Conservation (phyloP, 2,113 vertebrate species). For the Elephas maximus region DNA sequence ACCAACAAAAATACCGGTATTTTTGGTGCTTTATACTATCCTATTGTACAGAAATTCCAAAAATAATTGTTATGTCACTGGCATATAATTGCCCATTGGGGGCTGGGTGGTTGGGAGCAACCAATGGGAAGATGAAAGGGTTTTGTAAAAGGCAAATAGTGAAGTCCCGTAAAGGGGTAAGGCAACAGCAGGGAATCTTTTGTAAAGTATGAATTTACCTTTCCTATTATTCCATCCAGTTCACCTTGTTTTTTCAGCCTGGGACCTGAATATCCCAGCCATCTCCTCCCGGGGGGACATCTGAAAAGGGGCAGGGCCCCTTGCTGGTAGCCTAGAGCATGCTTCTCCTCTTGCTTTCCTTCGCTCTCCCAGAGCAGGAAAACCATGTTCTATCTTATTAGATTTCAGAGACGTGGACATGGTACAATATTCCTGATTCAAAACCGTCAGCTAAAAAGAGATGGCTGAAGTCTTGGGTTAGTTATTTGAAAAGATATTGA, state of each 20-base stretch:
- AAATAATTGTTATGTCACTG: background rate
- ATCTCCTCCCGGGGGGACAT: background rate
- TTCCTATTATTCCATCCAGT: background rate
- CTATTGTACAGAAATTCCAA: background rate
- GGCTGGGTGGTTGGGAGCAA: background rate
- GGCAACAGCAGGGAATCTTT: background rate
- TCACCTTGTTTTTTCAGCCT: background rate
- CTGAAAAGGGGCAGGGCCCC: background rate
- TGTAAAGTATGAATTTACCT: background rate
- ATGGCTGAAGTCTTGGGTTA: slow-evolving; percentile 16
- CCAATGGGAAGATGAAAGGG: background rate
- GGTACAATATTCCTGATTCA: slow-evolving; percentile 64
- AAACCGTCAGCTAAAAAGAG: slow-evolving; percentile 68
- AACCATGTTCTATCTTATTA: slow-evolving; percentile 71
- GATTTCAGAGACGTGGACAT: slow-evolving; percentile 37
- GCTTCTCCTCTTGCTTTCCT: background rate
- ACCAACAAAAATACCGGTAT: background rate
- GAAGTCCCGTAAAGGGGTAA: background rate
- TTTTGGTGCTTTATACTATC: background rate
- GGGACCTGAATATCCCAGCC: background rate
- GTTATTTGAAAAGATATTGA: slow-evolving; percentile 69
- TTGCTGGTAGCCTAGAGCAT: slow-evolving; percentile 1
- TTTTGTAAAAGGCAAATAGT: background rate
- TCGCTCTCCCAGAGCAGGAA: background rate
- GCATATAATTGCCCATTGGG: background rate